Evolutionary conservation across 2,888 invertebrate genomes (phyloP).

Genomic region (Oegoconia quadripuncta): DNA sequence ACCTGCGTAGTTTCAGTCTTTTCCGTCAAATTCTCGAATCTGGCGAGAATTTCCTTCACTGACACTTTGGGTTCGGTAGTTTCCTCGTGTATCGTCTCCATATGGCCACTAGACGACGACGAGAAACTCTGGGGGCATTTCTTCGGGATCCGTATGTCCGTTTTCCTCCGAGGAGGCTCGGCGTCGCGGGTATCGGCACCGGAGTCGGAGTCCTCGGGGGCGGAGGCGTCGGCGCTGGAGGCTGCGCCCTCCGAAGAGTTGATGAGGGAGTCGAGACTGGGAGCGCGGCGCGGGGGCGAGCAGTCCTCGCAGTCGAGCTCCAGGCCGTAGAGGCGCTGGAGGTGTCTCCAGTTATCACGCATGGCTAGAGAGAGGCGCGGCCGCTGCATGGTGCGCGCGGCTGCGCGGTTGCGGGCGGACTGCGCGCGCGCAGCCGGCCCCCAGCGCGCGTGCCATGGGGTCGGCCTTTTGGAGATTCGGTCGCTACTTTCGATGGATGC

Average conservation of each 20-base stretch:
- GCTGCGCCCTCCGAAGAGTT: constrained; percentile 83
- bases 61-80: constrained; percentile 88
- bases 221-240: constrained; percentile 80
- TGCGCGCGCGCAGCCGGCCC: constrained; percentile 35
- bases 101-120: constrained; percentile 81
- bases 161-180: constrained; percentile 48
- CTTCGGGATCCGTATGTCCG: constrained; percentile 46
- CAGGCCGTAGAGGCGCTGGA: constrained; percentile 71
- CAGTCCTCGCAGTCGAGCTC: constrained; percentile 58
- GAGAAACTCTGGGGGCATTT: constrained; percentile 72
- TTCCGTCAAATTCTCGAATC: constrained; percentile 85
- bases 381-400: constrained; percentile 75
- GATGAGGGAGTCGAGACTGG: constrained; percentile 83
- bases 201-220: constrained; percentile 82
- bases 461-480: too few relatives aligned
- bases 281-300: constrained; percentile 59
- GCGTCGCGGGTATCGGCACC: constrained; percentile 81
- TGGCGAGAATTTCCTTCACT: constrained; percentile 88
- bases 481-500: too few relatives aligned
- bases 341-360: constrained; percentile 77
- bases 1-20: constrained; percentile 45
- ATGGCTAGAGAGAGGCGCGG: constrained; percentile 74
- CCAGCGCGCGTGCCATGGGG: neutral
- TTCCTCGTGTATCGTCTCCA: constrained; percentile 92
- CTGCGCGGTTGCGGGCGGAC: constrained; percentile 60